A percentile compares a stretch with the other conserved stretches of the same genome.
These are phyloP conservation scores for Scaptomyza cyrtandrae DNA, from an alignment of 2,888 invertebrate genomes.

Conservation along the genomic window DNA sequence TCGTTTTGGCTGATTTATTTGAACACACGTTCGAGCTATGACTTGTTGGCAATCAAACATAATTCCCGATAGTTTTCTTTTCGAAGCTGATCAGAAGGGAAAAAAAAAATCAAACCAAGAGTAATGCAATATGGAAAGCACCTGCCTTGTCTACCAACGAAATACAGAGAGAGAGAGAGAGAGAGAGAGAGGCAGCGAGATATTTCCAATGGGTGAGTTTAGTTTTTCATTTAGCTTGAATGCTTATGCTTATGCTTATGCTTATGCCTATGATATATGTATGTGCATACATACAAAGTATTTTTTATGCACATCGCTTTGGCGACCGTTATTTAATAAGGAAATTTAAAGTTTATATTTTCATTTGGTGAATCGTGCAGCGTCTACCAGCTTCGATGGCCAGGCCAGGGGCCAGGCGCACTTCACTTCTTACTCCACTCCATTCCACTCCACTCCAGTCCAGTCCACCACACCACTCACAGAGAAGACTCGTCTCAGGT, in stretches of 20 bases:
- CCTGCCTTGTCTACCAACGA: slow-evolving; percentile 9
- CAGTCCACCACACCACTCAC: not conserved
- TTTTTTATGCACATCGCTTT: slow-evolving; percentile 47
- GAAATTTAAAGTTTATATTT: slow-evolving; percentile 70
- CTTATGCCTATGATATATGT: slow-evolving; percentile 3
- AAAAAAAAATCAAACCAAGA: not conserved
- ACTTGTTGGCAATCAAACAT: slow-evolving; percentile 43
- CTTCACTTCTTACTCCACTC: slow-evolving; percentile 12
- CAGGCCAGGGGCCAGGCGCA: slow-evolving; percentile 17
- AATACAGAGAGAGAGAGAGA: too few relatives aligned
- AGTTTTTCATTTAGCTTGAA: slow-evolving; percentile 3
- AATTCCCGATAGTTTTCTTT: slow-evolving; percentile 42
- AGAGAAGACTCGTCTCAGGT: slow-evolving; percentile 44
- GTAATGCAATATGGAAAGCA: slow-evolving; percentile 37
- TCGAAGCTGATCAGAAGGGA: slow-evolving; percentile 12
- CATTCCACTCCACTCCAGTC: slow-evolving; percentile 14
- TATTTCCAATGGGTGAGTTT: slow-evolving; percentile 4
- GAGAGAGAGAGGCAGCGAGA: not conserved
- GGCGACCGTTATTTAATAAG: slow-evolving; percentile 77
- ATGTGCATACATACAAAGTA: not conserved
- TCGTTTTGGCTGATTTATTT: slow-evolving; percentile 41
- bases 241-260: not conserved
- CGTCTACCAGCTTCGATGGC: slow-evolving; percentile 17
- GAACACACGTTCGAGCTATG: slow-evolving; percentile 50
- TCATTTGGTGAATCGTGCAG: slow-evolving; percentile 62